Percentiles rank a stretch among this genome's conserved stretches.
These are phyloP conservation scores for Trididemnum nubilum DNA, from an alignment of 23 tunicate species.

Conservation along the genomic window DNA sequence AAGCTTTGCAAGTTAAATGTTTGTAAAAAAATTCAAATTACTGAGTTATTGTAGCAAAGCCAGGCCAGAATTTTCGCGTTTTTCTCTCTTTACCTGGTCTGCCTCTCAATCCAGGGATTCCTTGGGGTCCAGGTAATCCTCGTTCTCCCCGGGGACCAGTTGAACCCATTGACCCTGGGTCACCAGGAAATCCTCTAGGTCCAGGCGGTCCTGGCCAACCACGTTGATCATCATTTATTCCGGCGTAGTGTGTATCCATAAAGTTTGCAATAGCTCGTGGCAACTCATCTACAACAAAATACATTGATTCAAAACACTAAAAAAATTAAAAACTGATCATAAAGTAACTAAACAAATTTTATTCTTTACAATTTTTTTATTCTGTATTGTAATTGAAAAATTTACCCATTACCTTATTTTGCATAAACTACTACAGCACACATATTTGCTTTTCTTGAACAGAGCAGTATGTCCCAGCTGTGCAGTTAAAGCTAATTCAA, in stretches of 20 bases:
- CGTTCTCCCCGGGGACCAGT: constrained; percentile 44
- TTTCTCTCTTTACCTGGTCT: constrained; percentile 51
- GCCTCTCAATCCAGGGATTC: constrained; percentile 43
- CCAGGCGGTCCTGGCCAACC: constrained; percentile 60
- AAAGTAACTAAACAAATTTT: not conserved
- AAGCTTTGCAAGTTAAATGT: too few species aligned
- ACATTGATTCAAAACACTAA: not conserved
- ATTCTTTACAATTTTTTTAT: too few species aligned
- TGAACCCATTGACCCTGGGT: constrained; percentile 40
- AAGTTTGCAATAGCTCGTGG: constrained; percentile 20
- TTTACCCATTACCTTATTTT: too few species aligned
- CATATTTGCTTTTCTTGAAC: too few species aligned
- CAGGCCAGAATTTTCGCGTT: too few species aligned
- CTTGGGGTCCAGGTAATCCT: constrained; percentile 42
- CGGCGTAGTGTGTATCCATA: constrained; percentile 15
- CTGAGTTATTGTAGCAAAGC: too few species aligned
- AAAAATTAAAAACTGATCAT: too few species aligned
- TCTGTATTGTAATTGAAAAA: too few species aligned
- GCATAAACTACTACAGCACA: too few species aligned
- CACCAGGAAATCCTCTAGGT: constrained; percentile 47
- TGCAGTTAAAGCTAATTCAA: too few species aligned
- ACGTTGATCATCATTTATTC: not conserved
- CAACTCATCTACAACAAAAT: constrained; percentile 34
- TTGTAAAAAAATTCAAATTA: too few species aligned
- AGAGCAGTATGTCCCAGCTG: too few species aligned